Base-by-base conservation (phyloP, 2,797 vertebrate species). In the Malurus leucopterus region DNA sequence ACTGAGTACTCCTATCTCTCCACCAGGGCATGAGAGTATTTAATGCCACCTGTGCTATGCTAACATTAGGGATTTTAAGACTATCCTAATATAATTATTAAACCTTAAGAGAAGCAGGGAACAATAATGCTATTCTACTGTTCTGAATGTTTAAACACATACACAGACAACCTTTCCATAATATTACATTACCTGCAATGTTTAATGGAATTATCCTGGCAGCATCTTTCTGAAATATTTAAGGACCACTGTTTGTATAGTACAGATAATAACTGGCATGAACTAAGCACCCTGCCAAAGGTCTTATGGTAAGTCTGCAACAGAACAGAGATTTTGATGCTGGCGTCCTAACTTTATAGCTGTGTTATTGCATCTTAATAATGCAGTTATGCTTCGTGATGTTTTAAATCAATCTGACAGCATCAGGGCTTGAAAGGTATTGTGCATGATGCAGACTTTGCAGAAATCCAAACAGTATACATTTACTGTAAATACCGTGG, bases 331-430 rank as follows among this genome's bases (percentile, higher is more conserved):
- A 76, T 84, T 84, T 57, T 50, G 40, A 81, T 72, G 55, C 70
- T 72, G 54, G 43, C 0, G 0, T 65, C 63, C 47, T 88, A 77
- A 43, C 26, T 49, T 54, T 30, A 34, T 26, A 61, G 62, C 51
- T 74, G 36, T 75, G 57, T 69, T 79, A 64, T 32, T 88, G 67
- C 63, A 73, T 64, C 61, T 86, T 73, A 92, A 70, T 84, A 84
- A 64, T 38, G 75, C 14, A 59, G 65, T 91, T 85, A 81, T 50
- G 46, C 61, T 92, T 89, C 44, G 26, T 8, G 20, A 67, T 84
- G 55, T 69, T 87, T 90, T 92, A 94, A 90, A 93, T 90, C 88
- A 90, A 74, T 74, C 51, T 90, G 81, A 85, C 75, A 92, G 24
- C 36, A 65, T 71, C 55, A 53, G 57, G 81, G 55, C 54, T 63